These are phyloP conservation scores for Xyliphius kryptos DNA, from an alignment of 2,113 vertebrate genomes.

Conservation along the genomic window DNA sequence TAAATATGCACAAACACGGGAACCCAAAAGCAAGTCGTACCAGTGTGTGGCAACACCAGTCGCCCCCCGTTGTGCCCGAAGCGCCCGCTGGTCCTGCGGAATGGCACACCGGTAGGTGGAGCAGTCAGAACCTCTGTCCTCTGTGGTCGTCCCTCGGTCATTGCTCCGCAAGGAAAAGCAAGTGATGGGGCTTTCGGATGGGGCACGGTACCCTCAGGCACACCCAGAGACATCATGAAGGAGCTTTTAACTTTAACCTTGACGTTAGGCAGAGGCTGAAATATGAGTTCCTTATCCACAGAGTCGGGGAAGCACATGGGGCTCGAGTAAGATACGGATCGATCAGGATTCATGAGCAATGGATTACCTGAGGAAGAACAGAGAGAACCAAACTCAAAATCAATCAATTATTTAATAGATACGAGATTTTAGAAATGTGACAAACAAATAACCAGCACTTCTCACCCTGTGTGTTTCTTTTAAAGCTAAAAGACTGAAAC, in stretches of 20 bases:
- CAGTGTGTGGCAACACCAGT: constrained; percentile 84
- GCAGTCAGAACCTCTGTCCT: not conserved
- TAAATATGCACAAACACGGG: constrained; percentile 37
- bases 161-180: constrained; percentile 80
- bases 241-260: constrained; percentile 87
- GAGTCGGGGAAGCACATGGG: constrained; percentile 95
- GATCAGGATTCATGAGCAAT: constrained; percentile 88
- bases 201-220: constrained; percentile 73
- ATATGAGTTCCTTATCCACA: constrained; percentile 84
- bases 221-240: constrained; percentile 74
- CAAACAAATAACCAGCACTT: not conserved
- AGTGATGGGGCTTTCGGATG: constrained; percentile 73
- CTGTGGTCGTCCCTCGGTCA: constrained; percentile 33
- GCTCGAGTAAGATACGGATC: constrained; percentile 89
- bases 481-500: constrained; percentile 98
- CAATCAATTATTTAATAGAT: no score
- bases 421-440: no score
- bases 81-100: constrained; percentile 70
- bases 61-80: constrained; percentile 84
- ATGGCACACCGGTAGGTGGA: constrained; percentile 54
- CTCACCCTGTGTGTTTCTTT: constrained; percentile 91
- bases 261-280: constrained; percentile 85
- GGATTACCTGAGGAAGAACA: constrained; percentile 74
- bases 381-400: not conserved
- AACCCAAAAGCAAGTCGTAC: no score